Evolutionary conservation across 2,888 invertebrate genomes (phyloP), one percentile per base, ranked within the genome.

Genomic region (Plebejus melissa): DNA sequence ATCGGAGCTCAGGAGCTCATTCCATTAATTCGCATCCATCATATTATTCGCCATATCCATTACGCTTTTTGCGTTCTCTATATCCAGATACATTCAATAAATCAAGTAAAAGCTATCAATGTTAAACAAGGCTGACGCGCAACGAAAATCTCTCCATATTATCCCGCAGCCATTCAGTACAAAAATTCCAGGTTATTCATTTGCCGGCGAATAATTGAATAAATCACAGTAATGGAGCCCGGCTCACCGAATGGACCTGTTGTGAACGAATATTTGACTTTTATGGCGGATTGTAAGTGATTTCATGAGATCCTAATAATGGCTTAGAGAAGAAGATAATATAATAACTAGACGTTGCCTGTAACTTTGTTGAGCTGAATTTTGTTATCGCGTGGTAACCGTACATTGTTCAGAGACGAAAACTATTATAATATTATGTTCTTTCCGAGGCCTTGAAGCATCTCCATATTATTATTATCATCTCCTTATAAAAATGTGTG

Each of bases 191-290:
- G 80, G 81, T 87, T 87, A 88, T 88, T 88, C 87, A 85, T 90
- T 88, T 87, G 85, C 84, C 85, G 83, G 84, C 88, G 90, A 91
- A 88, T 90, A 89, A 91, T 91, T 88, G 85, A 90, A 91, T 91
- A 90, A 89, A 90, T 90, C 90, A 86, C 84, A 79, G 83, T 90
- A 89, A 90, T 89, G 90, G 89, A 87, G 84, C 81, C 82, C 84
- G 83, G 86, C 88, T 89, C 86, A 82, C 83, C 85, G 87, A 90
- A 88, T 87, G 89, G 88, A 86, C 87, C 83, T 65, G 82, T 83
- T 85, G 85, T 81, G 82, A 82, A 81, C 75, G 74, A 69, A 72
- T 74, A 81, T 76, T 81, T 75, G 54, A 75, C 76, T 76, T 76
- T 76, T 75, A 65, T 65, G 16, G 28, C 2, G 4, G 28, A 60